Base-by-base conservation (phyloP, 2,113 vertebrate genomes). In the Anseranas semipalmata region DNA sequence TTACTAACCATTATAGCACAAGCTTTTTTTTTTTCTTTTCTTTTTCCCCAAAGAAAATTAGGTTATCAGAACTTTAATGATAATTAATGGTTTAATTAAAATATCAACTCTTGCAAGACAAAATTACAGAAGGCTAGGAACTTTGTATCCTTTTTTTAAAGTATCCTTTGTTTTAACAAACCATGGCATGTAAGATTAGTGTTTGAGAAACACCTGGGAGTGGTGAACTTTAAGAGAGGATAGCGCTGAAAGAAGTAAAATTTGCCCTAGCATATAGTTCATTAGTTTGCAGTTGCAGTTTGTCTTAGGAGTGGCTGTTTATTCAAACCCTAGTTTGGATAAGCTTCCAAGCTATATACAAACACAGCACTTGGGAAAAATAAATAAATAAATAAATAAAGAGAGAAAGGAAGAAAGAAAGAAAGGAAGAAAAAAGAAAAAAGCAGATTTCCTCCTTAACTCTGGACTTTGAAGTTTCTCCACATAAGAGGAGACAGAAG, bases 61-160 rank as follows among this genome's bases (percentile, higher is more conserved):
- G 59, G 60, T 55, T 91, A 81, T 52, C 35, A 27, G 20, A 72
- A 59, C 65, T 71, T 22, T 50, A 71, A 75, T 22, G 3, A 59
- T 45, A 94, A 86, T 66, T 73, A 63, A 66, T 30, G 20, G 14
- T 55, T 91, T 58, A 43, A 70, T 73, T 90, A 90, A 93, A 88
- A 80, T 4, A 6, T 67, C 81, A 41, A 24, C 25, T 67, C 37
- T 63, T 46, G 39, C 59, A 90, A 71, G 43, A 90, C 27, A 37
- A 14, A 45, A 83, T 41, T 92, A 7, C 37, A 74, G 50, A 56
- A 16, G 55, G 15, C 56, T 24, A 68, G 15, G 46, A 93, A 72
- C 21, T 62, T 70, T 22, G 15, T 30, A 90, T 91, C 41, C 35
- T 68, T 83, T 71, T 71, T 25, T 52, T 15, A 52, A 25, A 7